Evolutionary conservation across 2,797 vertebrate genomes (phyloP).

Genomic region (Eulemur albifrons): DNA sequence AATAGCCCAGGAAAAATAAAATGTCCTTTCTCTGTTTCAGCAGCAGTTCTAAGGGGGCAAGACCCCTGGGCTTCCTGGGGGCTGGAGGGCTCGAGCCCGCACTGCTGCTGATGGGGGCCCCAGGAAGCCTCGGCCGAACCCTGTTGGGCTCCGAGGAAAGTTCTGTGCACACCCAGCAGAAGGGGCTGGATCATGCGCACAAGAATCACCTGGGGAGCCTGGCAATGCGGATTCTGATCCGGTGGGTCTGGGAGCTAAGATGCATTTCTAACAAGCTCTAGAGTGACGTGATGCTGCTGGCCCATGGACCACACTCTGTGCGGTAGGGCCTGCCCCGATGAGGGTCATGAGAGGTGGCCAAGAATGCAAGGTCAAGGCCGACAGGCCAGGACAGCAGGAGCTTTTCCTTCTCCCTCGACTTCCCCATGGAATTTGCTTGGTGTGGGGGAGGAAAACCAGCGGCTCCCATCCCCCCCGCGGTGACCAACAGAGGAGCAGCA

Average conservation of each 20-base stretch:
- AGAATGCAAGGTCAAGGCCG: neutral
- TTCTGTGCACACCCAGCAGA: neutral
- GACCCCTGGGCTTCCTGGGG: neutral
- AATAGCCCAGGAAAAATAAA: neutral
- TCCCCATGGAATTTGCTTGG: neutral
- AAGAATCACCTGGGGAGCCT: rapidly evolving
- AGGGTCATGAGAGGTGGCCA: neutral
- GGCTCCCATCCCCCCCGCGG: neutral
- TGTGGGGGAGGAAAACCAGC: too few species aligned
- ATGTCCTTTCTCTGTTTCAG: neutral
- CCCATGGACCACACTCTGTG: rapidly evolving
- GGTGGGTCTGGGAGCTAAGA: neutral
- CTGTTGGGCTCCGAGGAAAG: neutral
- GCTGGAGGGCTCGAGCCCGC: neutral
- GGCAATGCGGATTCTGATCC: neutral
- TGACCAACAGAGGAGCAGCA: neutral
- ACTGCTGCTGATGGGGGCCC: neutral
- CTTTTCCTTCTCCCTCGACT: neutral
- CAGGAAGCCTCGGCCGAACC: neutral
- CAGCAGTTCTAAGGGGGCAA: neutral
- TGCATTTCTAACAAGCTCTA: neutral
- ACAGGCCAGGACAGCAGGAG: neutral
- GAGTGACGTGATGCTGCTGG: neutral
- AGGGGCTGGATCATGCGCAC: rapidly evolving
- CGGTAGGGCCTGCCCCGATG: neutral